Base-by-base conservation (phyloP, 1,140 invertebrate species). In the Dufourea novaeangliae region DNA sequence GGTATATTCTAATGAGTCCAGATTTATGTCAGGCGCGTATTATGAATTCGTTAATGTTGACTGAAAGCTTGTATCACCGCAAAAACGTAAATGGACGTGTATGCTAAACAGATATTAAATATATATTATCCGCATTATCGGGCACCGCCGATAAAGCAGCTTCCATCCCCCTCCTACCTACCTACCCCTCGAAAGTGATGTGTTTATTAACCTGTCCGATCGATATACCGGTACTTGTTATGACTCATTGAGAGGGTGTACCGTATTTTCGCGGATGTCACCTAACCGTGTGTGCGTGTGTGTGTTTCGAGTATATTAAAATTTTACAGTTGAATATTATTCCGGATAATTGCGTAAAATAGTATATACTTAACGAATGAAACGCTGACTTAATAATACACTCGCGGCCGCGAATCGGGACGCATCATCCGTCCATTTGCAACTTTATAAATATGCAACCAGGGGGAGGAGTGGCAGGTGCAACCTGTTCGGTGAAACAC, bases 41-140 rank as follows among this genome's bases (percentile, higher is more conserved):
- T 75, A 68, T 17, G n/a, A 44, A 75, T 75, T 68, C 72, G 46
- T 44, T 41, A 63, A 68, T 59, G 72, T 68, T 68, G 52, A 68
- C 72, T 37, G 64, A 44, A 75, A 75, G 67, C 39, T 68, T 52
- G 44, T 68, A 68, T 68, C 37, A n/a, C 41, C 52, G 32, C 72
- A 44, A 68, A 75, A 75, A 68, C 39, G 17, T 68, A 75, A 75
- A 66, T 59, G 66, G 44, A 29, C 52, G 22, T 17, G 17, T n/a
- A 25, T 20, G 57, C 32, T 59, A 59, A 59, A 59, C 32, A 37
- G 57, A 59, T 37, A 37, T 57, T 25, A 20, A 12, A 34, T 44
- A 29, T 57, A 50, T 25, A 41, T 25, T 22, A n/a, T 50, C 10
- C 22, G 37, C 25, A 75, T 68, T 52, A 66, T 64, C 34, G 22